These are phyloP conservation scores for Trichosurus vulpecula DNA, from an alignment of 2,797 vertebrate genomes.

Conservation along the genomic window DNA sequence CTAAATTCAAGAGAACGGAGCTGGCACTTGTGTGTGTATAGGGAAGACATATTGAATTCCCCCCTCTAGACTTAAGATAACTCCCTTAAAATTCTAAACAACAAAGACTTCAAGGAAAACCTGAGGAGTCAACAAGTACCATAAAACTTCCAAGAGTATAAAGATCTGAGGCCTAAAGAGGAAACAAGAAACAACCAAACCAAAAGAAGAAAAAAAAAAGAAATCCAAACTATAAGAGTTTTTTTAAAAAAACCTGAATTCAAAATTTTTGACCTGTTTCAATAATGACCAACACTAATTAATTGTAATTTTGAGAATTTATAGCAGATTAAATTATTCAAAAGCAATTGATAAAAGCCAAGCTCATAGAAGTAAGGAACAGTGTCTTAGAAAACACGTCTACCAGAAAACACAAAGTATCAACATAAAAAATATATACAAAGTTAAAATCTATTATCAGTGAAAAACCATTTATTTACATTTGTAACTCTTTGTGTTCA, in stretches of 20 bases:
- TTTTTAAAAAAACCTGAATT: constrained; percentile 28
- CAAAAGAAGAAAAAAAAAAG: constrained; percentile 23
- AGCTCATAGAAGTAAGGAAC: neutral
- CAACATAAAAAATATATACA: neutral
- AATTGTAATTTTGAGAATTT: neutral
- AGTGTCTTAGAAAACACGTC: neutral
- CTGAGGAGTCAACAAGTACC: neutral
- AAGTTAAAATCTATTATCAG: constrained; percentile 37
- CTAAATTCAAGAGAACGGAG: neutral
- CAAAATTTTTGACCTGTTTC: neutral
- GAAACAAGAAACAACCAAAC: constrained; percentile 10
- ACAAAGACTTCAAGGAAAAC: constrained; percentile 36
- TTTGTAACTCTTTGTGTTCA: constrained; percentile 10
- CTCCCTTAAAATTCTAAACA: constrained; percentile 34
- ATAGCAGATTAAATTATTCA: neutral
- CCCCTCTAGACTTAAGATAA: constrained; percentile 18
- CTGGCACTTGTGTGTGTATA: neutral
- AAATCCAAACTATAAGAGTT: constrained; percentile 32
- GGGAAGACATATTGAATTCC: neutral
- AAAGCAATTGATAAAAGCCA: constrained; percentile 1
- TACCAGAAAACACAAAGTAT: neutral
- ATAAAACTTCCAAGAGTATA: neutral
- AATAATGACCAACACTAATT: neutral
- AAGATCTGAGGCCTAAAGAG: neutral
- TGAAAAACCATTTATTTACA: constrained; percentile 41